Base-by-base conservation (phyloP, 2,113 vertebrate species). In the Hystrix cristata region DNA sequence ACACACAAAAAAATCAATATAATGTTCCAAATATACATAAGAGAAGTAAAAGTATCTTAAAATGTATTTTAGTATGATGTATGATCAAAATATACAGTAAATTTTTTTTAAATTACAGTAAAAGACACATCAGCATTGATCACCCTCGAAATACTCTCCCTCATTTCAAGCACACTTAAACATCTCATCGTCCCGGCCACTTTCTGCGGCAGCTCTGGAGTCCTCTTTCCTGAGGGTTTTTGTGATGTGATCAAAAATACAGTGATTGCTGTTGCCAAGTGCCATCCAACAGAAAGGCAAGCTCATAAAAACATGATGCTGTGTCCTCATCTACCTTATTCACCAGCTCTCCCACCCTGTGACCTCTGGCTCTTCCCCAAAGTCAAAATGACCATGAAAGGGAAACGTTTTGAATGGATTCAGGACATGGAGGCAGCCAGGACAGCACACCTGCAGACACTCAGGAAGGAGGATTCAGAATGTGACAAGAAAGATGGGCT, bases 41-140 rank as follows among this genome's bases (percentile, higher is more conserved):
- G 43, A 90, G 25, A 96, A 83, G 12, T 80, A 18, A 85, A 85
- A 80, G 5, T 69, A 51, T 59, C 23, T 38, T 90, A 93, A 69
- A 25, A 64, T 57, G 6, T 43, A 55, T 94, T 76, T 82, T 76
- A 55, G 29, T 46, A 18, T 57, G 18, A 48, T 25, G 2, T 76
- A 12, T 76, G 43, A 27, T 48, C 43, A 48, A 69, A 69, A 76
- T 48, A 43, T 27, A 48, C 25, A 27, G 72, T 27, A 25, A 48
- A 48, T 48, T 12, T 76, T 38, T 38, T 38, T 38, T 38, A 76
- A 74, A 48, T 48, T 27, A 48, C 25, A 27, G 43, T 76, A 76
- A 48, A 72, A 46, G n/a, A 27, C 43, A 76, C 43, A 3, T 14
- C 29, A 23, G 23, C 43, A 48, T 27, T 14, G 15, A 15, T 7